These are phyloP conservation scores for Cichladusa arquata DNA, from an alignment of 2,113 vertebrate species.

Conservation along the genomic window DNA sequence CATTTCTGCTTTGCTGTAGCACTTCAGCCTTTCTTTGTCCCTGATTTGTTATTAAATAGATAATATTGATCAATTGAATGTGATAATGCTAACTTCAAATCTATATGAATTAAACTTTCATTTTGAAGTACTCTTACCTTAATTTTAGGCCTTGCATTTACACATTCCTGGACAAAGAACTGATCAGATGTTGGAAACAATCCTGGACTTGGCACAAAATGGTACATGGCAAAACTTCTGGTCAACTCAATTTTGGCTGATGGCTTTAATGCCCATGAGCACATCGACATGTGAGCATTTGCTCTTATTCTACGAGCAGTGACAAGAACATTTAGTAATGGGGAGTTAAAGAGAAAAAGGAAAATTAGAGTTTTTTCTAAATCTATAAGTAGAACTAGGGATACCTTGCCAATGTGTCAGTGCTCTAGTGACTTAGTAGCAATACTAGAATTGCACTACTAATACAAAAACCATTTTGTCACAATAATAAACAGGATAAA, in stretches of 20 bases:
- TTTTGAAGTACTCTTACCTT: background rate
- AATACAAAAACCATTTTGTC: background rate
- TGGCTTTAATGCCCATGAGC: constrained; percentile 78
- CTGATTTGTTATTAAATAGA: background rate
- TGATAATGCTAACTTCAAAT: background rate
- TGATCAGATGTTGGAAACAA: constrained; percentile 77
- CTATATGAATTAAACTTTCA: background rate
- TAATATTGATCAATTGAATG: background rate
- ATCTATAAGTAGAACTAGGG: background rate
- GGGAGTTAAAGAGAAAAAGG: background rate
- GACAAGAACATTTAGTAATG: background rate
- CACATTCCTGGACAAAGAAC: constrained; percentile 71
- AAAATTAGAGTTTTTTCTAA: background rate
- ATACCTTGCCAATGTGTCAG: background rate
- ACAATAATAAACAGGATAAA: background rate
- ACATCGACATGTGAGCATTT: constrained; percentile 76
- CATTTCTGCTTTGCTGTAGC: background rate
- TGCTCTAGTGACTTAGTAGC: background rate
- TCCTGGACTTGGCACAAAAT: constrained; percentile 77
- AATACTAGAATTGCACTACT: background rate
- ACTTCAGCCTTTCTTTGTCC: background rate
- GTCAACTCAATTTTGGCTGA: constrained; percentile 75
- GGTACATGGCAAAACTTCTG: constrained; percentile 78
- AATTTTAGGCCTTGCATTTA: constrained; percentile 75
- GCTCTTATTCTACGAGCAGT: constrained; percentile 2